A percentile compares a stretch with the other conserved stretches of the same genome.
Evolutionary conservation across 1,140 invertebrate genomes (phyloP).

Genomic region (Micrasema minimum): DNA sequence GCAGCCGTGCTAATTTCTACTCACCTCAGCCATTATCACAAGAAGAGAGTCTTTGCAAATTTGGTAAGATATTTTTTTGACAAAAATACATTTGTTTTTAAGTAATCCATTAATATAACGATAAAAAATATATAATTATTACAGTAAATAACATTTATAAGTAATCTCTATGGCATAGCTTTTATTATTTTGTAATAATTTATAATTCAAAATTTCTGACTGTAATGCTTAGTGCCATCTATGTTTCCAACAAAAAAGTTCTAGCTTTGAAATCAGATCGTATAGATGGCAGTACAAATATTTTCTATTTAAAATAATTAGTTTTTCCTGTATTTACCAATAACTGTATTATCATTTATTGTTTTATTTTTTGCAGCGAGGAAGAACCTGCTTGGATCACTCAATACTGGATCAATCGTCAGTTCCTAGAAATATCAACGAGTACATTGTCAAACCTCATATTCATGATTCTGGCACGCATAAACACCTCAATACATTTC

Average conservation of each 20-base stretch:
- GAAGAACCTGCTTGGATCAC: conserved; percentile 52
- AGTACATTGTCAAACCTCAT: conserved; percentile 45
- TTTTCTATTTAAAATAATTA: background rate
- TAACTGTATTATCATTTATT: background rate
- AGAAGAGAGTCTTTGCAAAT: conserved; percentile 9
- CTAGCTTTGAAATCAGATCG: background rate
- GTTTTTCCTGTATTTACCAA: background rate
- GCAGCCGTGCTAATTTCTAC: conserved; percentile 48
- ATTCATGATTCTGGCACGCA: conserved; percentile 34
- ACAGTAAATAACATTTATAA: too few species aligned
- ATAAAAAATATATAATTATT: too few species aligned
- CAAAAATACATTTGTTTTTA: too few species aligned
- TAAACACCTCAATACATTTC: conserved; percentile 42
- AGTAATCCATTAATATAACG: too few species aligned
- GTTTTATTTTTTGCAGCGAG: conserved; percentile 44
- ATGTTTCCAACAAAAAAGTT: background rate
- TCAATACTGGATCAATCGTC: conserved; percentile 51
- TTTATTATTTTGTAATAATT: too few species aligned
- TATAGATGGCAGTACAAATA: background rate
- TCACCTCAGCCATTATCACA: conserved; percentile 44
- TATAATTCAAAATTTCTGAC: too few species aligned
- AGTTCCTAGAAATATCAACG: conserved; percentile 51
- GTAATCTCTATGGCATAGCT: too few species aligned
- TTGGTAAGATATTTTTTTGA: conserved; percentile 1
- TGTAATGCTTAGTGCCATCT: background rate